Conservation (phyloP, 2,797 vertebrate species). For the Alca torda region DNA sequence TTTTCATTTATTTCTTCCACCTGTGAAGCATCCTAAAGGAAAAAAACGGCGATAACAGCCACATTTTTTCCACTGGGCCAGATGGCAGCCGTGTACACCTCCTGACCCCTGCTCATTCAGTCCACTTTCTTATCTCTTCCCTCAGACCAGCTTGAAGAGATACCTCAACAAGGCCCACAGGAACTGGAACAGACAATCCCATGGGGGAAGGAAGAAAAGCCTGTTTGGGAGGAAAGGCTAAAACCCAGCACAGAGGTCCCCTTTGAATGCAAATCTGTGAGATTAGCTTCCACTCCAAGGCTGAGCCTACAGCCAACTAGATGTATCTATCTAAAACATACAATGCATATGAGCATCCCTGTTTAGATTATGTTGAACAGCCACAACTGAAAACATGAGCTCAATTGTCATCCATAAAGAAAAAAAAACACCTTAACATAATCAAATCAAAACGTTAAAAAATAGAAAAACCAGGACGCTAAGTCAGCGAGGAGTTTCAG, state of each 20-base stretch:
- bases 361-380: background rate
- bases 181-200: background rate
- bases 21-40: background rate
- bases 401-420: background rate
- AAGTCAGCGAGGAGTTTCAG: background rate
- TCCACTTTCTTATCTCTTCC: background rate
- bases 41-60: background rate
- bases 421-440: background rate
- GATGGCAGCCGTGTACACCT: background rate
- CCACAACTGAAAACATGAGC: background rate
- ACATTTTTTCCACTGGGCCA: background rate
- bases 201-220: background rate
- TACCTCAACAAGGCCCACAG: background rate
- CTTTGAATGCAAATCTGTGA: background rate
- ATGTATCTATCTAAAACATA: background rate
- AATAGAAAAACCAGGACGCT: background rate
- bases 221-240: background rate
- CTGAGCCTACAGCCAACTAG: background rate
- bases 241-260: background rate
- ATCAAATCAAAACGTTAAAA: background rate
- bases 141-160: background rate
- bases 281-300: background rate
- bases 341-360: background rate
- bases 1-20: background rate
- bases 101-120: background rate